A percentile compares a stretch with the other conserved stretches of the same genome.
Evolutionary conservation across 2,888 invertebrate genomes (phyloP).

Genomic region (Dryobotodes eremita): DNA sequence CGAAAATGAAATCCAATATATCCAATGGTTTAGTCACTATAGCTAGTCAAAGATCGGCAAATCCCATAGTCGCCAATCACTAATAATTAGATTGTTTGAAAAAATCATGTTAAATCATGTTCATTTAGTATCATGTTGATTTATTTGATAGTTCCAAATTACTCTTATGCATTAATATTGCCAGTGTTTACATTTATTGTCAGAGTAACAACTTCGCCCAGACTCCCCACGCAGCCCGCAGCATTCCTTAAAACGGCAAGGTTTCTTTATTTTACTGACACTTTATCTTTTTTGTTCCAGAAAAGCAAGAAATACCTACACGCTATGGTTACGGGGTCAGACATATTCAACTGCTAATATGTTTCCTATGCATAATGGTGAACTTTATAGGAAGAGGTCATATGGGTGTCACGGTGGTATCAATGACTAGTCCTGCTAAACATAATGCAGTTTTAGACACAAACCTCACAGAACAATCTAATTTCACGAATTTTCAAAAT

Average conservation of each 20-base stretch:
- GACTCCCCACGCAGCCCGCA: not conserved
- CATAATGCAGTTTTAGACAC: conserved; percentile 8
- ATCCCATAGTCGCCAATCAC: no score
- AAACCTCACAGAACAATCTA: not conserved
- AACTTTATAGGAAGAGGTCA: conserved; percentile 75
- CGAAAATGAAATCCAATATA: no score
- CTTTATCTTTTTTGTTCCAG: conserved; percentile 59
- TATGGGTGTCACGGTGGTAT: conserved; percentile 80
- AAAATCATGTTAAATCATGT: no score
- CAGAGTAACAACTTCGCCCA: no score
- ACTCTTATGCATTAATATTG: no score
- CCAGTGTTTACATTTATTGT: no score
- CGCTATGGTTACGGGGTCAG: conserved; percentile 77
- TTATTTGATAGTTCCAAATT: no score
- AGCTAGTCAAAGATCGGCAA: no score
- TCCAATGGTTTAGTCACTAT: no score
- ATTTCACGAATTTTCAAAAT: conserved; percentile 16
- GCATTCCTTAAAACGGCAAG: not conserved
- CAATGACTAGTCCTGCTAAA: conserved; percentile 73
- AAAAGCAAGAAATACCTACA: conserved; percentile 49
- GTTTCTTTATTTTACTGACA: not conserved
- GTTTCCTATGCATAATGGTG: conserved; percentile 69
- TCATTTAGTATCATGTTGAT: no score
- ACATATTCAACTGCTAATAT: conserved; percentile 74
- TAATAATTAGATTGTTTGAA: no score